phyloP scores from a whole-genome alignment of 2,113 vertebrate genomes.

The Tragelaphus imberbis region DNA sequence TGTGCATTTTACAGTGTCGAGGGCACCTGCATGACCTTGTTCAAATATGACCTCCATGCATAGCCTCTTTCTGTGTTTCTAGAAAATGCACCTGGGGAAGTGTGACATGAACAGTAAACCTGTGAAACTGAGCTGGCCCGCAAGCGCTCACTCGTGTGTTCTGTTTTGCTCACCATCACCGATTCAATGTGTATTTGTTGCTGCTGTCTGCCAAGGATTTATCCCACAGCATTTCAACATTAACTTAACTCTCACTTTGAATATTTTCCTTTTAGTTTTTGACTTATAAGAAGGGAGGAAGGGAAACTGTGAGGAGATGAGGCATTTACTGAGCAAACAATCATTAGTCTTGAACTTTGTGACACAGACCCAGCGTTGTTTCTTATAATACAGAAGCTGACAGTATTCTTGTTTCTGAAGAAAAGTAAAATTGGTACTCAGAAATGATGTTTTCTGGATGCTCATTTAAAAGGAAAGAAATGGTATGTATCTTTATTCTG shows the following conservation, averaged over 20 bases:
- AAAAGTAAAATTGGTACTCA: neutral
- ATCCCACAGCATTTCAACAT: neutral
- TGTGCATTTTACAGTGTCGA: neutral
- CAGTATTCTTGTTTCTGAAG: neutral
- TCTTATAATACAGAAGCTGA: neutral
- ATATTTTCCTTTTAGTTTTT: neutral
- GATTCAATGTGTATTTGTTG: neutral
- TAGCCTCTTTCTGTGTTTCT: neutral
- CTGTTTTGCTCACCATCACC: neutral
- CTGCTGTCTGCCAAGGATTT: neutral
- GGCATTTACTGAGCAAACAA: neutral
- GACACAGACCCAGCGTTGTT: neutral
- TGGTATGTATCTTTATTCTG: neutral
- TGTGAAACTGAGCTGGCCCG: fast-evolving
- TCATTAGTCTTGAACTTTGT: neutral
- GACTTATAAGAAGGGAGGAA: neutral
- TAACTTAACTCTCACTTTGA: neutral
- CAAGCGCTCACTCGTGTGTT: neutral
- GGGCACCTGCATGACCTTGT: neutral
- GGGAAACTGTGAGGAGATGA: neutral
- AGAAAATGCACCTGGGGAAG: neutral
- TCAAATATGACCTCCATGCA: neutral
- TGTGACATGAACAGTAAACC: neutral
- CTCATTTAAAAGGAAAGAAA: neutral
- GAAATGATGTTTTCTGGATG: neutral